Evolutionary conservation across 2,888 invertebrate species (phyloP).

Genomic region (Limnephilus lunatus): DNA sequence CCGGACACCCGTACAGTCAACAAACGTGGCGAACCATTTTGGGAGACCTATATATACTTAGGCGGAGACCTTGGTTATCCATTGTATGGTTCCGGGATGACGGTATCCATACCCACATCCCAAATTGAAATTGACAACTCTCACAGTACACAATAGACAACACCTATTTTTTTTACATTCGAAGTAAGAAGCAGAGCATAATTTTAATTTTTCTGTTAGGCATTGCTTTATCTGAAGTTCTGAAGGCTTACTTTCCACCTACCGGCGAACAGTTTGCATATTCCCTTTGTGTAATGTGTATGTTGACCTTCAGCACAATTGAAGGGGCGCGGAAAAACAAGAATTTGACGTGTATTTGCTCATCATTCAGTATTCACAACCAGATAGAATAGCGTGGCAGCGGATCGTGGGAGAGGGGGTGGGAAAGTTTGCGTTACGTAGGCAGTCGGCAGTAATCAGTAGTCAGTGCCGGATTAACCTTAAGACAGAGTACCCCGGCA

Average conservation of each 20-base stretch:
- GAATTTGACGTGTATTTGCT: background rate
- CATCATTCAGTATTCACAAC: constrained; percentile 12
- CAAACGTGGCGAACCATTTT: too few relatives aligned
- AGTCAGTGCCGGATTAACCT: too few relatives aligned
- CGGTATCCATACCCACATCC: too few relatives aligned
- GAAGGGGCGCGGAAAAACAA: background rate
- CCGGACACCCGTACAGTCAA: too few relatives aligned
- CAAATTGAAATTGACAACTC: too few relatives aligned
- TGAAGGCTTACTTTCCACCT: too few relatives aligned
- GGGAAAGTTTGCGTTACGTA: background rate
- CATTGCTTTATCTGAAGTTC: background rate
- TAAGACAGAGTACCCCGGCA: too few relatives aligned
- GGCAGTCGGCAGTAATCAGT: background rate
- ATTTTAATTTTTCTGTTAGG: background rate
- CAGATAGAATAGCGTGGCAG: background rate
- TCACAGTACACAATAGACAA: too few relatives aligned
- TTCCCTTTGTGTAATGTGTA: background rate
- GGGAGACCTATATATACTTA: too few relatives aligned
- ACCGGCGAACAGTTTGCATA: too few relatives aligned
- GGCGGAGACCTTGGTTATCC: too few relatives aligned
- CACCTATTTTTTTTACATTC: background rate
- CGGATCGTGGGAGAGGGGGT: background rate
- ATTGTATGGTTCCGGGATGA: too few relatives aligned
- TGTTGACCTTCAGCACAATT: background rate
- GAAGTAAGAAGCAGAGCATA: background rate